Evolutionary conservation across 2,113 vertebrate genomes (phyloP), one percentile per base, ranked within the genome.

Genomic region (Notothenia rossii): DNA sequence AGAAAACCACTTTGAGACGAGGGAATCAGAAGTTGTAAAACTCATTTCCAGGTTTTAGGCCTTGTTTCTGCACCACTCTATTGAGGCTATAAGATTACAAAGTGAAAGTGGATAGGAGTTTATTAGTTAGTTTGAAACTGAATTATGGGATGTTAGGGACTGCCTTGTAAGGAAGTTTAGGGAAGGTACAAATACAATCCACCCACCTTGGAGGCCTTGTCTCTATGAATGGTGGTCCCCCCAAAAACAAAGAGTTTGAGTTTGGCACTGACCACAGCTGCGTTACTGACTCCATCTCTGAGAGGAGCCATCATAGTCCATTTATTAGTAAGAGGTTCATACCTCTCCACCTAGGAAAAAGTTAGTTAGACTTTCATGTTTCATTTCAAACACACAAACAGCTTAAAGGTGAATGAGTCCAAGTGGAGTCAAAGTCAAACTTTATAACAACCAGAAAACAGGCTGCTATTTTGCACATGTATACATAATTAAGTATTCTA

Each of bases 291-390:
- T 0, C 98, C 98, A 0, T 98, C 96, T 74, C 96, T 83, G 70
- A 99, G 68, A 0, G 97, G 98, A 40, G 98, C 97, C 94, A 97
- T 96, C 97, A 98, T 98, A 0, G 92, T 95, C 98, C 98, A 99
- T 62, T 97, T 97, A 92, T 98, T 98, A 76, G 94, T 90, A 1
- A 93, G 50, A 0, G 98, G 97, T 84, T 98, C 96, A 0, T 98
- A 99, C 13, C 95, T 95, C 88, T 99, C 98, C 0, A 97, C 98
- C 90, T 91, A 17, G 45, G 17, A 20, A 59, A 56, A 81, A 0
- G 66, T 45, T 7, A 7, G 1, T 10, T 12, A 50, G 17, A 53
- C 59, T 4, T 9, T 20, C 22, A 59, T 13, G 15, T 18, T 20
- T 10, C 8, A 60, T 50, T 20, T 50, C 22, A 29, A 29, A 29